A percentile compares a stretch with the other conserved stretches of the same genome.
Evolutionary conservation across 2,888 invertebrate species (phyloP).

Genomic region (Schizotus pectinicornis): DNA sequence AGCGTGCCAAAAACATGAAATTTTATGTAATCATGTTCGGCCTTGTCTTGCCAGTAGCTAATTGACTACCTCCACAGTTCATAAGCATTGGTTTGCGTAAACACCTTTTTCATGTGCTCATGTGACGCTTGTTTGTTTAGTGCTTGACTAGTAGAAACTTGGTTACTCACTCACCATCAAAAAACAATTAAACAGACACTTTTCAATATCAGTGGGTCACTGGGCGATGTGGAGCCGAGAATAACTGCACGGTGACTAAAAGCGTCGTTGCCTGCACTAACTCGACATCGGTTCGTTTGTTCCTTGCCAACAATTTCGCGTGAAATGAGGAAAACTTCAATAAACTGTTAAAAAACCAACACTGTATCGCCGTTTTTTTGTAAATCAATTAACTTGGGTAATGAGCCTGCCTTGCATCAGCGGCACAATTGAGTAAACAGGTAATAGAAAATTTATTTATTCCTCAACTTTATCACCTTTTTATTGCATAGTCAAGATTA

Average conservation of each 20-base stretch:
- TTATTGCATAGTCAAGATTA: too few species aligned
- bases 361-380: neutral
- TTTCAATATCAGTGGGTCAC: slow-evolving; percentile 29
- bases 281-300: neutral
- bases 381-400: neutral
- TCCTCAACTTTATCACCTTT: too few species aligned
- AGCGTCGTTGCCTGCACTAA: neutral
- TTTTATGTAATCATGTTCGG: neutral
- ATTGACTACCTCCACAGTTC: too few species aligned
- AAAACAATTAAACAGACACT: neutral
- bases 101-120: neutral
- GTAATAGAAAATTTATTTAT: too few species aligned
- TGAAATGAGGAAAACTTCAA: neutral
- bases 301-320: slow-evolving; percentile 13
- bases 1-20: too few species aligned
- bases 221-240: slow-evolving; percentile 18
- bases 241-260: slow-evolving; percentile 20
- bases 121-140: neutral
- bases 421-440: too few species aligned
- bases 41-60: neutral
- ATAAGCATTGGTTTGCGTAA: neutral
- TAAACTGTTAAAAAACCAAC: neutral
- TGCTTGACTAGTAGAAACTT: neutral
- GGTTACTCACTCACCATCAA: slow-evolving; percentile 18
- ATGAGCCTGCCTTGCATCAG: too few species aligned